Evolutionary conservation across 1,140 invertebrate genomes (phyloP), one percentile per base, ranked within the genome.

Genomic region (Nomia melanderi): DNA sequence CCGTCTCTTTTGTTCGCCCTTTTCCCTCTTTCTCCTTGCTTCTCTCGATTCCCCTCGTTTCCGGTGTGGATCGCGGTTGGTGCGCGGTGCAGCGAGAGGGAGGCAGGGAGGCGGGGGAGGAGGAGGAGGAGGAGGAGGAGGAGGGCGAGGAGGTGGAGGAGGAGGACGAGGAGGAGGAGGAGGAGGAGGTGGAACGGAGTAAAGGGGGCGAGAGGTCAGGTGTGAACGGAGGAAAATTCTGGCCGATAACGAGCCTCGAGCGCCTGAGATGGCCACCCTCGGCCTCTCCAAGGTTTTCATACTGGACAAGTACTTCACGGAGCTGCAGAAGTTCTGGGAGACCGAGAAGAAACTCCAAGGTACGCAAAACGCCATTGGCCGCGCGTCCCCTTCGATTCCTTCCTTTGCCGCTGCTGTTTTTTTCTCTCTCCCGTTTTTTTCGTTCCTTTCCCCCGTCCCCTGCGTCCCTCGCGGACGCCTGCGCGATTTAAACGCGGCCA

Each of bases 261-360:
- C 73, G 65, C 65, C 77, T 87, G 90, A 93, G 86, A 97, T 97
- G 96, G 96, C 97, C 94, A 97, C 97, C 90, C 94, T 98, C 92
- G 97, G 97, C 93, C 95, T 98, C 81, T 97, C 97, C 88, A 98
- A 98, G 94, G 97, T 98, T 91, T 98, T 98, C 95, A 98, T 98
- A 92, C 95, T 98, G 94, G 97, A 98, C 95, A 98, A 98, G 92
- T 98, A 98, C 93, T 98, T 98, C 92, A 98, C 97, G 78, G 97
- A 98, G 93, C 94, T 98, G 91, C 97, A 98, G 91, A 98, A 98
- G 93, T 98, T 98, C 93, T 98, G 97, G 97, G 97, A 98, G 93
- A 98, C 97, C 66, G 97, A 98, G 92, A 97, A 97, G 93, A 98
- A 98, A 93, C 94, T 98, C 84, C 97, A 98, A 97, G 97, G 97